Evolutionary conservation across 2,797 vertebrate species (phyloP).

Genomic region (Tenualosa thibaudeaui): DNA sequence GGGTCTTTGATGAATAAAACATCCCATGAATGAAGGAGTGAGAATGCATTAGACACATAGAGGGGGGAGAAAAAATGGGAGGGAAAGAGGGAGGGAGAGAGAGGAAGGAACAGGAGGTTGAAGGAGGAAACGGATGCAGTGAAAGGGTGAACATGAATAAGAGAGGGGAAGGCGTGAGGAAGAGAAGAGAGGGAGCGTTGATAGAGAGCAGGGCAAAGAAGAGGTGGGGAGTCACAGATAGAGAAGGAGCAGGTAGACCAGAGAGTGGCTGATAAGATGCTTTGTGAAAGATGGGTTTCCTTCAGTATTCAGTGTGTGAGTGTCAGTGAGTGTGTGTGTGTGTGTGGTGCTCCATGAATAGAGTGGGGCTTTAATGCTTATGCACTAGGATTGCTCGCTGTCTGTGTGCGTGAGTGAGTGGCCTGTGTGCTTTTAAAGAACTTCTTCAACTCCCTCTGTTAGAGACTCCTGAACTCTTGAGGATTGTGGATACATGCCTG

Average conservation of each 20-base stretch:
- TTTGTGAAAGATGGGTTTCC: not conserved
- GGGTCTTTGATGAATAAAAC: constrained; percentile 83
- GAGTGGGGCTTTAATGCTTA: not conserved
- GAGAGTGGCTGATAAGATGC: not conserved
- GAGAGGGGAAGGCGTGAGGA: not conserved
- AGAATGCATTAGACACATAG: constrained; percentile 71
- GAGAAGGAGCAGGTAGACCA: constrained; percentile 40
- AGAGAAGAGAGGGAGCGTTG: constrained; percentile 39
- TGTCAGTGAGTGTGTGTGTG: not conserved
- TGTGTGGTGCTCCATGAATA: not conserved
- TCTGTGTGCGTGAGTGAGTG: constrained; percentile 9
- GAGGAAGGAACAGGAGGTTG: not conserved
- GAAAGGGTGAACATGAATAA: not conserved
- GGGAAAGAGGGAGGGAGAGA: constrained; percentile 30
- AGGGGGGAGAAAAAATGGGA: not conserved
- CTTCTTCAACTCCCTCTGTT: not conserved
- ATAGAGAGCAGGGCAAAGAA: not conserved
- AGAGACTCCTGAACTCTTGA: not conserved
- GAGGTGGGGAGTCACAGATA: constrained; percentile 33
- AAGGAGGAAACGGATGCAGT: constrained; percentile 8
- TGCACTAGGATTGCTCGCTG: not conserved
- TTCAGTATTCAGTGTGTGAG: not conserved
- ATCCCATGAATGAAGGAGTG: constrained; percentile 68
- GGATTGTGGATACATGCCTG: not conserved
- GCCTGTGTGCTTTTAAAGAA: not conserved